Evolutionary conservation across 1,140 invertebrate genomes (phyloP).

Genomic region (Harpegnathos saltator): DNA sequence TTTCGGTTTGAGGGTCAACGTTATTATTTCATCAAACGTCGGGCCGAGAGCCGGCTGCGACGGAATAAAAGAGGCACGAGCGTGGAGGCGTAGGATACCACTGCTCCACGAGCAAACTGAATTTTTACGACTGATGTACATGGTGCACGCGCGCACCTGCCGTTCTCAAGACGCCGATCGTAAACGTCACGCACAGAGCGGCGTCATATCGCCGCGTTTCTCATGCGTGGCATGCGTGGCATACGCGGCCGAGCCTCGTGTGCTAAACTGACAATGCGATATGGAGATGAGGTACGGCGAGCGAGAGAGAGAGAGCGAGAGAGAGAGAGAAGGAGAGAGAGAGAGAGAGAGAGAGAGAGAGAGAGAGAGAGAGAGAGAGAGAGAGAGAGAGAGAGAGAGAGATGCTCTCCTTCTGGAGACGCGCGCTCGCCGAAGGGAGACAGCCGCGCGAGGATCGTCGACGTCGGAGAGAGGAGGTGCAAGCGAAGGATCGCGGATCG

Average conservation of each 20-base stretch:
- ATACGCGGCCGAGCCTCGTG: slow-evolving; percentile 64
- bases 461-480: background rate
- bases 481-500: slow-evolving; percentile 9
- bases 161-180: slow-evolving; percentile 64
- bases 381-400: no score
- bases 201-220: slow-evolving; percentile 67
- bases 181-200: slow-evolving; percentile 71
- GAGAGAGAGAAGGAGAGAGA: no score
- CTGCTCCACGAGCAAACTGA: slow-evolving; percentile 50
- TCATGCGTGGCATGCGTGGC: slow-evolving; percentile 71
- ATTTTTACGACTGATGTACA: slow-evolving; percentile 72
- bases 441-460: background rate
- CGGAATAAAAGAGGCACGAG: background rate
- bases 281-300: no score
- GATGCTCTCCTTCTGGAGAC: no score
- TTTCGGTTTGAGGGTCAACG: slow-evolving; percentile 3
- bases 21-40: slow-evolving; percentile 75
- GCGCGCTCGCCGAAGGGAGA: slow-evolving; percentile 14
- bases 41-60: background rate
- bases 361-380: no score
- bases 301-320: no score
- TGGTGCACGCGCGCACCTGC: slow-evolving; percentile 70
- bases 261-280: slow-evolving; percentile 54
- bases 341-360: no score
- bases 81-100: slow-evolving; percentile 3